Base-by-base conservation (phyloP, 2,888 invertebrate genomes). In the Hirtodrosophila cameraria region DNA sequence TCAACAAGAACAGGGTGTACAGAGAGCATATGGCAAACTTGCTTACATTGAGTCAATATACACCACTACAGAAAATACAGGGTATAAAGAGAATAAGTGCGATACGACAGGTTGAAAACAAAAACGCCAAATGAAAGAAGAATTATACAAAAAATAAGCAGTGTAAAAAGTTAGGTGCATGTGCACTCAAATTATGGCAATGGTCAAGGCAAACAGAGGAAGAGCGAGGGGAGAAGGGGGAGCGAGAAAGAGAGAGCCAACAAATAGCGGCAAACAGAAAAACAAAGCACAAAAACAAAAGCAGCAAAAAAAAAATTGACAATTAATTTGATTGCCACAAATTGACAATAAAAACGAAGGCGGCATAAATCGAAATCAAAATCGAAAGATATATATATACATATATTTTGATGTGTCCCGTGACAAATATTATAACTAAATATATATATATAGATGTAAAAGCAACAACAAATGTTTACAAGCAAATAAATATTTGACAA, bases 291-390 rank as follows among this genome's bases (percentile, higher is more conserved):
- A 58, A 60, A 66, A 36, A 43, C 50, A 59, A 65, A n/a, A n/a
- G n/a, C n/a, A n/a, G n/a, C n/a, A n/a, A n/a, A n/a, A n/a, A n/a
- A n/a, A 49, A 50, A 69, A 42, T 49, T 49, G 52, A 58, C 75
- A 75, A 70, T 75, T 66, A 67, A 75, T 62, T 71, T 67, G 67
- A 71, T 71, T 75, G 73, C 48, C 62, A 50, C 50, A 58, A 74
- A 63, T 76, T 67, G 73, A 67, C 45, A 42, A 55, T 42, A 50
- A 57, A n/a, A n/a, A n/a, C 54, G 38, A 9, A 38, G 35, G 46
- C 52, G 23, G 23, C 54, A 45, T 27, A 43, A 64, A 60, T 49
- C 35, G 62, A 5, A n/a, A n/a, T n/a, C n/a, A n/a, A 55, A 57
- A 48, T 43, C 25, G 33, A 5, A 41, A 28, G 11, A 53, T n/a